Percentiles rank a stretch among this genome's conserved stretches.
Evolutionary conservation across 2,113 vertebrate species (phyloP).

Genomic region (Callaeas wilsoni): DNA sequence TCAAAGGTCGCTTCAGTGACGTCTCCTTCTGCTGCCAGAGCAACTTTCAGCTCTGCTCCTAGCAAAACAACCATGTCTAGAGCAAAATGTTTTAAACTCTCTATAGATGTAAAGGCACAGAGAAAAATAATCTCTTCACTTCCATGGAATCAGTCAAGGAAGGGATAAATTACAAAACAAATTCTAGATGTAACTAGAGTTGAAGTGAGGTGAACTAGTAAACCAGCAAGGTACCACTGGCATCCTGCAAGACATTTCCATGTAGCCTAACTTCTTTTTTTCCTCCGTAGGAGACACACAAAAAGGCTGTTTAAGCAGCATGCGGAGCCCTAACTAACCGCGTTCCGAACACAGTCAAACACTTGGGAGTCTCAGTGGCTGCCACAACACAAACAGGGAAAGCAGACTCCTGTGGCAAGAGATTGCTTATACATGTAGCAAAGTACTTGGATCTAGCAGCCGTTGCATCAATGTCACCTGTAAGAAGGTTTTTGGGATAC

Average conservation of each 20-base stretch:
- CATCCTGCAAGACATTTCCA: background rate
- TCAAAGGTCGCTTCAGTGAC: background rate
- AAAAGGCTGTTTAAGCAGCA: background rate
- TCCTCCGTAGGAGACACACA: background rate
- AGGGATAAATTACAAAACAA: slow-evolving; percentile 9
- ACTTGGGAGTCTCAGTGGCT: background rate
- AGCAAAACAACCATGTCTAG: background rate
- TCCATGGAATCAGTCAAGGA: background rate
- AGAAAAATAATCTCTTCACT: background rate
- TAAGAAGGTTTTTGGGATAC: background rate
- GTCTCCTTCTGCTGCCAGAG: background rate
- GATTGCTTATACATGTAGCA: background rate
- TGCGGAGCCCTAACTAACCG: background rate
- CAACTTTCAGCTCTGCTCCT: background rate
- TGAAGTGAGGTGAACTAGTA: slow-evolving; percentile 9
- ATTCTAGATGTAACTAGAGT: background rate
- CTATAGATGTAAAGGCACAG: background rate
- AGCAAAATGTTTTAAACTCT: background rate
- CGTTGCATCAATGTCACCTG: background rate
- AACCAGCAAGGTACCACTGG: background rate
- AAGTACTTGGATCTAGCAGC: background rate
- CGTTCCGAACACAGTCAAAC: background rate
- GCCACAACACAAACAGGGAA: background rate
- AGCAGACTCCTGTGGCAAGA: background rate
- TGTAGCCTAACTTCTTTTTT: background rate